Evolutionary conservation across 2,888 invertebrate genomes (phyloP).

Genomic region (Cantharis rufa): DNA sequence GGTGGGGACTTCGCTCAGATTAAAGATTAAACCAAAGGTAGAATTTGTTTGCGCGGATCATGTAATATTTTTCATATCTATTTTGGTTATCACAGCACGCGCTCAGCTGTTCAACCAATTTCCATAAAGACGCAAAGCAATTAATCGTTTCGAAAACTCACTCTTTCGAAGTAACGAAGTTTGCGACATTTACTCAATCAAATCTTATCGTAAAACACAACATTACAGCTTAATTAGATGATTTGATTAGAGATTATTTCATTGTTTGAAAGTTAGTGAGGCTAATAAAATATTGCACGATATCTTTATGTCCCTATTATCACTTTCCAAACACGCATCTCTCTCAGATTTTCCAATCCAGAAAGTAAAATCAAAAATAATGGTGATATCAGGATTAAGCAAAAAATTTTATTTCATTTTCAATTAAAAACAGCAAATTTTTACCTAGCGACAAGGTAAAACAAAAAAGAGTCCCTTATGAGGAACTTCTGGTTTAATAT

Average conservation of each 20-base stretch:
- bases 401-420: no score
- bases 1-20: slow-evolving; percentile 26
- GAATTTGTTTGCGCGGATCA: background rate
- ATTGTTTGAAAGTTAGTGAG: background rate
- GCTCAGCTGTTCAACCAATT: background rate
- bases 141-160: background rate
- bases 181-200: background rate
- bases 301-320: background rate
- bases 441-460: no score
- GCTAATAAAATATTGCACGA: background rate
- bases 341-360: background rate
- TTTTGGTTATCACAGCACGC: slow-evolving; percentile 1
- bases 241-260: background rate
- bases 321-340: background rate
- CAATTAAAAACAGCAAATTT: no score
- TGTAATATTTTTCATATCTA: slow-evolving; percentile 10
- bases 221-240: background rate
- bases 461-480: no score
- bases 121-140: background rate
- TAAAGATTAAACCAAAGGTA: slow-evolving; percentile 21
- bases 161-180: background rate
- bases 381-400: no score
- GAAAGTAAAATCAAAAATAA: background rate
- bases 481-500: no score
- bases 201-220: background rate